Evolutionary conservation across 2,113 vertebrate genomes (phyloP).

Genomic region (Okapia johnstoni): DNA sequence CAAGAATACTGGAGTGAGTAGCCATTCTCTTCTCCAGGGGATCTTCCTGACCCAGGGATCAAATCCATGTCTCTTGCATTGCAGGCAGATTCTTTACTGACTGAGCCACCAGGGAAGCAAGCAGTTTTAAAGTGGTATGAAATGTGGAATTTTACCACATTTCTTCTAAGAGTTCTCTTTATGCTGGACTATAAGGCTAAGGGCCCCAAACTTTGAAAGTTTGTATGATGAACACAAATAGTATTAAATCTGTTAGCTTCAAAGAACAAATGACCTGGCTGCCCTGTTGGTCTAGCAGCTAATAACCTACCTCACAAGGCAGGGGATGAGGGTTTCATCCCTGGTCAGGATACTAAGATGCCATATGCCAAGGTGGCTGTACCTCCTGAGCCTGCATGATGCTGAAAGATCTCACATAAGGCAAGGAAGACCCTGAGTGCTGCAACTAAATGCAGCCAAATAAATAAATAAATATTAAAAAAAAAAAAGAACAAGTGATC

Average conservation of each 20-base stretch:
- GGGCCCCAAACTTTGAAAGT: background rate
- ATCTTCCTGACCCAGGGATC: background rate
- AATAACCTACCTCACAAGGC: accelerated
- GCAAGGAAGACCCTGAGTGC: background rate
- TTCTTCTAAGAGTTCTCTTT: background rate
- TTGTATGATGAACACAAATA: background rate
- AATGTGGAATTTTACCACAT: background rate
- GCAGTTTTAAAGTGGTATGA: background rate
- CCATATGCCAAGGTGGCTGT: background rate
- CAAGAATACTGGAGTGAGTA: background rate
- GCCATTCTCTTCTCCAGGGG: background rate
- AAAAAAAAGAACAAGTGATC: background rate
- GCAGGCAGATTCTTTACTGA: background rate
- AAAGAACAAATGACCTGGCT: background rate
- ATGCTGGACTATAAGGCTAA: background rate
- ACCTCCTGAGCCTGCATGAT: background rate
- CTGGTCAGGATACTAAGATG: background rate
- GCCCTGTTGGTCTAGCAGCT: background rate
- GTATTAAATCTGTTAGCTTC: background rate
- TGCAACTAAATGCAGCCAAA: background rate
- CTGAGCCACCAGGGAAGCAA: background rate
- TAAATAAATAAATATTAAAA: background rate
- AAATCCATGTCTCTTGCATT: background rate
- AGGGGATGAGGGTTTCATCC: background rate
- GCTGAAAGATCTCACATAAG: background rate